Percentiles rank a stretch among this genome's conserved stretches.
phyloP scores from a whole-genome alignment of 2,888 invertebrate genomes.

The Pseudococcus viburni region DNA sequence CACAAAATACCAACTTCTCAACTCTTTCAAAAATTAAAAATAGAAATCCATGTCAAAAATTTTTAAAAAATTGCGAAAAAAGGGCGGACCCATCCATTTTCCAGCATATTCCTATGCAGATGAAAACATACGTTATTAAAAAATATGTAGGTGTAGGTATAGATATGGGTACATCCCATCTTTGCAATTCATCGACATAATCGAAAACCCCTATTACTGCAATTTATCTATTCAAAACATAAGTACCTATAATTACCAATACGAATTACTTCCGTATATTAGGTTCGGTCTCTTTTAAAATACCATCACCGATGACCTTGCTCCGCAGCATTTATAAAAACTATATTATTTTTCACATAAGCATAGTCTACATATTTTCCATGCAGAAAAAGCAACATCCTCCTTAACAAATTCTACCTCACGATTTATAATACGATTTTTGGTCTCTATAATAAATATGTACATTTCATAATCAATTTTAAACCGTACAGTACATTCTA shows the following conservation, averaged over 20 bases:
- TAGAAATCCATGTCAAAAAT: too few relatives aligned
- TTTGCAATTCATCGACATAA: not conserved
- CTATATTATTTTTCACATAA: not conserved
- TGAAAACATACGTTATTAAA: not conserved
- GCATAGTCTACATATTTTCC: not conserved
- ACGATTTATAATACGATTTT: not conserved
- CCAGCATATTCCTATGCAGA: too few relatives aligned
- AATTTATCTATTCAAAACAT: not conserved
- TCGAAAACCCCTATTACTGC: not conserved
- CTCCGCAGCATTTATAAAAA: not conserved
- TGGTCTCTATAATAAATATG: not conserved
- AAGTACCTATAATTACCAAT: not conserved
- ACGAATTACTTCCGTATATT: not conserved
- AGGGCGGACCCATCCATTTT: too few relatives aligned
- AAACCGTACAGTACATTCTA: not conserved
- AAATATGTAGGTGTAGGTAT: not conserved
- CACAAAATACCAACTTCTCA: too few relatives aligned
- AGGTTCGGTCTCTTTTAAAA: constrained; percentile 7
- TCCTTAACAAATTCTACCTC: not conserved
- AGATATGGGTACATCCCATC: too few relatives aligned
- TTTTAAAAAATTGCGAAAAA: too few relatives aligned
- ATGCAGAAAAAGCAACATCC: not conserved
- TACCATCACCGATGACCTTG: constrained; percentile 4
- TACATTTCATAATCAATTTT: not conserved
- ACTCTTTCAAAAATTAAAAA: too few relatives aligned